Evolutionary conservation across 2,888 invertebrate species (phyloP).

Genomic region (Limnephilus auricula): DNA sequence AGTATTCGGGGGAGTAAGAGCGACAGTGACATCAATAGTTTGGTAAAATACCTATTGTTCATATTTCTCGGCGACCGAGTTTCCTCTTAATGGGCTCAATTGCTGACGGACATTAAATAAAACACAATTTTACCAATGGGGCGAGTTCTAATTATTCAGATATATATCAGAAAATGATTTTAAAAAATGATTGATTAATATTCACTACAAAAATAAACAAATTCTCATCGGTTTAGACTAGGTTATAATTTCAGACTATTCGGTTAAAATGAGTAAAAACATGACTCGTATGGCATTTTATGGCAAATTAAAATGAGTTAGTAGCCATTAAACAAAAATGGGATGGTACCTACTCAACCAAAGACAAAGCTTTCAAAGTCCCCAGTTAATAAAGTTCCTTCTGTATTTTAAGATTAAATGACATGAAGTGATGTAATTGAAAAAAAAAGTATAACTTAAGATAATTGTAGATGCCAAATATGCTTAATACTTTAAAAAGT

Average conservation of each 20-base stretch:
- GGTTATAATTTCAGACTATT: not conserved
- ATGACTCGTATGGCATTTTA: not conserved
- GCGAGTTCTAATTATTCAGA: not conserved
- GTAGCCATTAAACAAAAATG: not conserved
- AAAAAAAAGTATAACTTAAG: not conserved
- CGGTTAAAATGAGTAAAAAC: not conserved
- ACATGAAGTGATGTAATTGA: not conserved
- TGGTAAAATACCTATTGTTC: no score
- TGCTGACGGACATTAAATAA: not conserved
- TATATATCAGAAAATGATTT: not conserved
- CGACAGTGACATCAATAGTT: no score
- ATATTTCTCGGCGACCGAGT: no score
- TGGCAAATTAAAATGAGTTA: not conserved
- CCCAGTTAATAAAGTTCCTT: no score
- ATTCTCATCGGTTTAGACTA: not conserved
- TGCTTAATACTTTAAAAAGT: conserved; percentile 1
- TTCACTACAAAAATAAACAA: not conserved
- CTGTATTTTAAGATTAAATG: not conserved
- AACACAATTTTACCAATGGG: not conserved
- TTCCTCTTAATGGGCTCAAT: not conserved
- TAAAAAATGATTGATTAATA: not conserved
- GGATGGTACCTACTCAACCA: not conserved
- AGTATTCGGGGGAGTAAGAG: no score
- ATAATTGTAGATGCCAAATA: not conserved
- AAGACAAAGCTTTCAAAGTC: not conserved